These are phyloP conservation scores for Pungitius pungitius DNA, from an alignment of 2,113 vertebrate genomes.

Conservation along the genomic window DNA sequence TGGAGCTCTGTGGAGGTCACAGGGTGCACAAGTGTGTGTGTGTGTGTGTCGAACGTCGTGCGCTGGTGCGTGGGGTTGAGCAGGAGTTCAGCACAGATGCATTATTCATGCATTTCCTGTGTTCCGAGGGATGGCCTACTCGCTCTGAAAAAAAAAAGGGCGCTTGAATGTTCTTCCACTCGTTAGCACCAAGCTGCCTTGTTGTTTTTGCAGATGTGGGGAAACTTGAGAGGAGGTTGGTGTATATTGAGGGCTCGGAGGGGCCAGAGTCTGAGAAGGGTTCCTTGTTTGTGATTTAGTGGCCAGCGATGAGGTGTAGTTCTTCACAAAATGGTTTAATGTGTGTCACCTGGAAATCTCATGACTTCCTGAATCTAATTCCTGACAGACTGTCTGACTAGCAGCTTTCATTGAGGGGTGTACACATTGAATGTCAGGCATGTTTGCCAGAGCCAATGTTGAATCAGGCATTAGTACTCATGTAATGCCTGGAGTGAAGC, in stretches of 20 bases:
- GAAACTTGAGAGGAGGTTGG: background rate
- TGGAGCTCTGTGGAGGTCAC: constrained; percentile 58
- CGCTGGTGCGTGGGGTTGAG: constrained; percentile 73
- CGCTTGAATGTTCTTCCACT: background rate
- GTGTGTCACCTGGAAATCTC: constrained; percentile 76
- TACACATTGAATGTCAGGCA: constrained; percentile 67
- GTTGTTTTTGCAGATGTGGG: background rate
- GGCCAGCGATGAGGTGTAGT: constrained; percentile 30
- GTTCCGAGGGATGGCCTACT: constrained; percentile 32
- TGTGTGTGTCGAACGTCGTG: constrained; percentile 60
- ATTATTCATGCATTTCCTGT: constrained; percentile 73
- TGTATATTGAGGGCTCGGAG: background rate
- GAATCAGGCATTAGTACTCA: constrained; percentile 73
- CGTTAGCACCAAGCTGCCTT: constrained; percentile 11
- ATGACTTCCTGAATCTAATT: constrained; percentile 78
- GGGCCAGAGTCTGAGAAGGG: background rate
- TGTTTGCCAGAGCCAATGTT: constrained; percentile 64
- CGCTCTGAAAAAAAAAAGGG: constrained; percentile 18
- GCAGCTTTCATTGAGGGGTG: constrained; percentile 67
- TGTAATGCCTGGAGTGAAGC: constrained; percentile 67
- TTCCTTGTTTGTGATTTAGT: constrained; percentile 5
- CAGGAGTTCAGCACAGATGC: constrained; percentile 72
- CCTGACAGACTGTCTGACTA: constrained; percentile 71
- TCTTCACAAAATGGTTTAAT: constrained; percentile 53
- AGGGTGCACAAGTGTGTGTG: constrained; percentile 45